Evolutionary conservation across 2,888 invertebrate genomes (phyloP).

Genomic region (Ophion costatus): DNA sequence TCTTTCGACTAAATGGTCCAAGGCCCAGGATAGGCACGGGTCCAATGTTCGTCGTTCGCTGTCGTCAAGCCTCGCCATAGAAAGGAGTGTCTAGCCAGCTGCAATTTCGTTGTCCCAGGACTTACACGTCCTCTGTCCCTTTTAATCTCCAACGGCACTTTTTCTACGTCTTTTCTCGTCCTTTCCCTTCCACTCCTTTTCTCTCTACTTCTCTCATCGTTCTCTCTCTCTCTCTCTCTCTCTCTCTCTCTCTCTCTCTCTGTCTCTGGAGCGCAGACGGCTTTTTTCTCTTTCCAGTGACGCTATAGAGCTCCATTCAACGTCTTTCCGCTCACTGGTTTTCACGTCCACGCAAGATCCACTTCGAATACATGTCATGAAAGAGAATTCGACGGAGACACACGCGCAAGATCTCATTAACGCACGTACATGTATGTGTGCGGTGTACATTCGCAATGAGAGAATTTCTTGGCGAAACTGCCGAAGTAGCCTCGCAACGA

Average conservation of each 20-base stretch:
- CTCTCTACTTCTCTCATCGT: not conserved
- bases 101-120: constrained; percentile 60
- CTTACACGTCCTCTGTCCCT: constrained; percentile 37
- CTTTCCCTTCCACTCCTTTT: not conserved
- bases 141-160: constrained; percentile 43
- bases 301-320: constrained; percentile 59
- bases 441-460: constrained; percentile 34
- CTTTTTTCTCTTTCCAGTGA: constrained; percentile 49
- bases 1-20: constrained; percentile 67
- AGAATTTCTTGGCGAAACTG: constrained; percentile 34
- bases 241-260: constrained; percentile 16
- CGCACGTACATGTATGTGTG: constrained; percentile 8
- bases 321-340: constrained; percentile 51
- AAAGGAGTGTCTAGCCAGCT: constrained; percentile 55
- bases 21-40: constrained; percentile 57
- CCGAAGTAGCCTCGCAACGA: constrained; percentile 13
- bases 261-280: constrained; percentile 47
- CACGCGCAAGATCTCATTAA: not conserved
- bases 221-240: constrained; percentile 10
- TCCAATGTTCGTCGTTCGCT: constrained; percentile 34
- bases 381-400: constrained; percentile 14
- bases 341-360: constrained; percentile 44
- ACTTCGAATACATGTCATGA: constrained; percentile 21
- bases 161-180: constrained; percentile 17
- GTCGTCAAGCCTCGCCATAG: constrained; percentile 57